Evolutionary conservation across 2,888 invertebrate species (phyloP).

Genomic region (Aleiodes testaceus): DNA sequence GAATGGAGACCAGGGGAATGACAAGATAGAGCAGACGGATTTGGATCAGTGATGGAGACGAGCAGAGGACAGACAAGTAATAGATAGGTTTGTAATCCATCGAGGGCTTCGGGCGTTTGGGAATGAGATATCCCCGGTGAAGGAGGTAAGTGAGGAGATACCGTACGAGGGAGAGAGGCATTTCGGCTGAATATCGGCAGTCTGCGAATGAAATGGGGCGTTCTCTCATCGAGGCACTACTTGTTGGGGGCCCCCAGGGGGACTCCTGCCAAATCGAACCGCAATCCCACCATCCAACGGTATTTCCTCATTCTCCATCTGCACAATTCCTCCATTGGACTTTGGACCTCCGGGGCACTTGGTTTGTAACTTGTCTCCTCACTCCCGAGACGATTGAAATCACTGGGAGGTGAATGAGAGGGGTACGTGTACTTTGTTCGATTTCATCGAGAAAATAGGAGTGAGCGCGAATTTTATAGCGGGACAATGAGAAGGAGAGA

Average conservation of each 20-base stretch:
- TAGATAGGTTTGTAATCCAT: slow-evolving; percentile 74
- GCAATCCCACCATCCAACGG: slow-evolving; percentile 56
- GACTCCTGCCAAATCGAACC: slow-evolving; percentile 68
- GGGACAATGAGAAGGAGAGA: neutral
- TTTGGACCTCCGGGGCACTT: slow-evolving; percentile 29
- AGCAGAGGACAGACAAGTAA: slow-evolving; percentile 69
- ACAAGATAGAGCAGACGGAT: slow-evolving; percentile 22
- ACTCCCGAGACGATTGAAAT: slow-evolving; percentile 20
- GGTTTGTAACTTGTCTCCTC: slow-evolving; percentile 20
- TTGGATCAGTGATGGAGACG: slow-evolving; percentile 24
- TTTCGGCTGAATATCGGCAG: slow-evolving; percentile 69
- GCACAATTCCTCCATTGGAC: slow-evolving; percentile 32
- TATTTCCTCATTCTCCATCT: slow-evolving; percentile 36
- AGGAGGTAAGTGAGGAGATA: slow-evolving; percentile 54
- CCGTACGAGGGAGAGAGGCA: slow-evolving; percentile 48
- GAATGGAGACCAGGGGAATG: neutral
- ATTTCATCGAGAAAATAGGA: slow-evolving; percentile 32
- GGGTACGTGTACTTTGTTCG: slow-evolving; percentile 27
- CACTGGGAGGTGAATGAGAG: slow-evolving; percentile 1
- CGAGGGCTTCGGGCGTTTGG: slow-evolving; percentile 70
- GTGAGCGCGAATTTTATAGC: neutral
- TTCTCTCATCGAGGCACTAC: slow-evolving; percentile 53
- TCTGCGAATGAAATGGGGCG: slow-evolving; percentile 72
- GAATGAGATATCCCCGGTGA: slow-evolving; percentile 71
- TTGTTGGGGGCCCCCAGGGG: slow-evolving; percentile 59